A percentile compares a stretch with the other conserved stretches of the same genome.
phyloP scores from a whole-genome alignment of 2,113 vertebrate species.

The Entomyzon cyanotis region DNA sequence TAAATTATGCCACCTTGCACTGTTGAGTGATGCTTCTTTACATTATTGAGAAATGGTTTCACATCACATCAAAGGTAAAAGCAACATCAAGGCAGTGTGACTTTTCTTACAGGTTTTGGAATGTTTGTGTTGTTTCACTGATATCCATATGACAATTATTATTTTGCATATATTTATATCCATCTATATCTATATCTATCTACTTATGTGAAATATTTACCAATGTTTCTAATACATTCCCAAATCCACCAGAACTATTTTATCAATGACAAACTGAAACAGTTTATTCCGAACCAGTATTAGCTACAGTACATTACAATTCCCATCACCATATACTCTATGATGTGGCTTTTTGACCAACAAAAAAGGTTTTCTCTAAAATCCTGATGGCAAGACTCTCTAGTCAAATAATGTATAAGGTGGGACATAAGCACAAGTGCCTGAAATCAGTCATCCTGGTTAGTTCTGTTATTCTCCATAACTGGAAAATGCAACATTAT shows the following conservation, averaged over 20 bases:
- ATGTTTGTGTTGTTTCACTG: not conserved
- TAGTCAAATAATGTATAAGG: not conserved
- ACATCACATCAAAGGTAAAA: not conserved
- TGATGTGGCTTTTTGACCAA: not conserved
- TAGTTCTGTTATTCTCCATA: not conserved
- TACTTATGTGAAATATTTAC: not conserved
- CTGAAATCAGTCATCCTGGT: not conserved
- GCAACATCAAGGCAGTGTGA: not conserved
- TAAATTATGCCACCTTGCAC: not conserved
- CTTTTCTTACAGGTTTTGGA: not conserved
- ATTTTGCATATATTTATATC: not conserved
- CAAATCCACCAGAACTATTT: not conserved
- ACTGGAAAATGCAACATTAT: not conserved
- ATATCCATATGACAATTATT: not conserved
- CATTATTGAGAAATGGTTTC: not conserved
- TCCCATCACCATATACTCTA: not conserved
- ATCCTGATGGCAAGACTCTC: not conserved
- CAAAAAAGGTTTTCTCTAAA: not conserved
- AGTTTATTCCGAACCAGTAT: not conserved
- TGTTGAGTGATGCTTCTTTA: not conserved
- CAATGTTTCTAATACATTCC: not conserved
- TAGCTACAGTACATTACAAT: not conserved
- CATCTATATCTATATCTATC: no score
- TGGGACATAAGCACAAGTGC: not conserved
- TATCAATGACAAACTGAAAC: not conserved